Conservation (phyloP, 2,888 invertebrate genomes). For the Hecatera dysodea region DNA sequence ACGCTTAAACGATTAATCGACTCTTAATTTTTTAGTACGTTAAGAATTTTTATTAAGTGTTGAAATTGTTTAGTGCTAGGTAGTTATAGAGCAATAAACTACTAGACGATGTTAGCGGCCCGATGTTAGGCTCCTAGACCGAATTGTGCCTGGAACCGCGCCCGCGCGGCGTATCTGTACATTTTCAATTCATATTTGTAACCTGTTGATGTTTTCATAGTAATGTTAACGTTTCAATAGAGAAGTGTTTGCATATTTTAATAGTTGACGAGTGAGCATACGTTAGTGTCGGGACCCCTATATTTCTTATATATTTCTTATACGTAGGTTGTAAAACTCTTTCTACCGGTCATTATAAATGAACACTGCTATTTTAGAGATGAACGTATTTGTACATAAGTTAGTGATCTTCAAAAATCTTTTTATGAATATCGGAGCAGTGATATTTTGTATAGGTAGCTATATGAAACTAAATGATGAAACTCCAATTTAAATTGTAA, state of each 20-base stretch:
- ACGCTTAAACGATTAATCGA: constrained; percentile 71
- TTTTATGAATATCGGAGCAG: constrained; percentile 86
- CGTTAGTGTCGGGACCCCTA: constrained; percentile 74
- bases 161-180: constrained; percentile 63
- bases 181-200: constrained; percentile 70
- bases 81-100: constrained; percentile 83
- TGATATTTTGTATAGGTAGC: constrained; percentile 88
- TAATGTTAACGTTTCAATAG: constrained; percentile 68
- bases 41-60: constrained; percentile 84
- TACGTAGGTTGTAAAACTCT: constrained; percentile 71
- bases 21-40: constrained; percentile 75
- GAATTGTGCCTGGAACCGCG: constrained; percentile 79
- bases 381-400: constrained; percentile 84
- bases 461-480: constrained; percentile 73
- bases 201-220: constrained; percentile 72
- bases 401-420: constrained; percentile 76
- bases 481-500: constrained; percentile 73
- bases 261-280: constrained; percentile 73
- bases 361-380: constrained; percentile 82
- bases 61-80: constrained; percentile 82
- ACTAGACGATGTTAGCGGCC: constrained; percentile 72
- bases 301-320: constrained; percentile 67
- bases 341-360: constrained; percentile 70
- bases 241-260: constrained; percentile 65
- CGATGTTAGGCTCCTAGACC: constrained; percentile 77